Percentiles rank a stretch among this genome's conserved stretches.
Conservation (phyloP, 2,113 vertebrate species). For the Micromys minutus region DNA sequence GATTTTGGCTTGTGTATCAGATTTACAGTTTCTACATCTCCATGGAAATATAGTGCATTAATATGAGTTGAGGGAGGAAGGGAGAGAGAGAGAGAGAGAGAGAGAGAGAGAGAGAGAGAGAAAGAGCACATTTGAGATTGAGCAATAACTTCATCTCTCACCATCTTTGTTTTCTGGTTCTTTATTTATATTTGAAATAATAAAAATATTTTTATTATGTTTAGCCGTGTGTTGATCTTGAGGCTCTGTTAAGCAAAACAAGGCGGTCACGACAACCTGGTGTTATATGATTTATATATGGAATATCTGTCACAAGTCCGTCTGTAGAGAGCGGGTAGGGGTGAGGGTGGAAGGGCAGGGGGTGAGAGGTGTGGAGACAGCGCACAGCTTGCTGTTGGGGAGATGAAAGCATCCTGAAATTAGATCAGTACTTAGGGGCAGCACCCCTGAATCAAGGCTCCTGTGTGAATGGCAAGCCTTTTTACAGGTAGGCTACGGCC, state of each 20-base stretch:
- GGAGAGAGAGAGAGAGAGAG: fast-evolving
- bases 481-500: neutral
- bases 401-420: neutral
- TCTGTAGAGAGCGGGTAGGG: neutral
- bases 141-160: neutral
- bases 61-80: neutral
- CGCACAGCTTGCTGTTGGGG: fast-evolving
- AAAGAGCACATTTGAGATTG: too few relatives aligned
- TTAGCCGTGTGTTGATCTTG: neutral
- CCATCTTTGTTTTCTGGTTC: neutral
- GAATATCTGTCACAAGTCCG: neutral
- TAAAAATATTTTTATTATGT: neutral
- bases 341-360: fast-evolving
- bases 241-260: neutral
- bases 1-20: neutral
- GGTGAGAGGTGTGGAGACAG: too few relatives aligned
- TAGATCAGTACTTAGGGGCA: neutral
- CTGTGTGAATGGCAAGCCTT: neutral
- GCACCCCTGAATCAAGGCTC: neutral
- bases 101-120: too few relatives aligned
- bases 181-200: neutral
- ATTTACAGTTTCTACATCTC: neutral
- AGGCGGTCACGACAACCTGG: neutral
- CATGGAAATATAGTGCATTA: neutral
- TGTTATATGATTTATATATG: neutral